These are phyloP conservation scores for Callorhinus ursinus DNA, from an alignment of 2,113 vertebrate genomes.

Conservation along the genomic window DNA sequence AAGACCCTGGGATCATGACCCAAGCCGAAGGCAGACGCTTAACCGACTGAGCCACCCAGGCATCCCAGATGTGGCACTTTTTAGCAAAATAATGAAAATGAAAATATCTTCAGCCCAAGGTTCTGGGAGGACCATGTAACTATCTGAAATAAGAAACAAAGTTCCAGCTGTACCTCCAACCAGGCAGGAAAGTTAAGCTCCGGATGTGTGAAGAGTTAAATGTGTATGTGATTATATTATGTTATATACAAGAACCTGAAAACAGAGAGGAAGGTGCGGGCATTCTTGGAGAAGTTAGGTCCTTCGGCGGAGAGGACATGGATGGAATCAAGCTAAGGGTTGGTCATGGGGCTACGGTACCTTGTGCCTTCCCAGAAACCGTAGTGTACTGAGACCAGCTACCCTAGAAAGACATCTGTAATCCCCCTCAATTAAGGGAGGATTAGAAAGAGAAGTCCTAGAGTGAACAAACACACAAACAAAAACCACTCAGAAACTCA, in stretches of 20 bases:
- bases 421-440: neutral
- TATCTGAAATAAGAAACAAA: neutral
- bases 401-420: neutral
- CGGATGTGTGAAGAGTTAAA: neutral
- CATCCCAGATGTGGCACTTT: neutral
- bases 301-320: fast-evolving
- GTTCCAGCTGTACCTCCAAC: neutral
- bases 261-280: neutral
- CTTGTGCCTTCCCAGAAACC: neutral
- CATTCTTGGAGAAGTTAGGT: neutral
- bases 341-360: fast-evolving
- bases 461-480: too few relatives aligned
- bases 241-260: neutral
- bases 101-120: neutral
- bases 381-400: fast-evolving
- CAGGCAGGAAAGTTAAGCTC: neutral
- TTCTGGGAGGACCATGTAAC: neutral
- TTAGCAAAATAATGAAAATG: neutral
- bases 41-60: neutral
- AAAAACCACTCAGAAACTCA: neutral
- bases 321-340: neutral
- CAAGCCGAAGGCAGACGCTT: neutral
- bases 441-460: neutral
- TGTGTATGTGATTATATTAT: neutral
- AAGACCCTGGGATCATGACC: neutral